Percentiles rank a stretch among this genome's conserved stretches.
Evolutionary conservation across 2,888 invertebrate genomes (phyloP).

Genomic region (Mantis religiosa): DNA sequence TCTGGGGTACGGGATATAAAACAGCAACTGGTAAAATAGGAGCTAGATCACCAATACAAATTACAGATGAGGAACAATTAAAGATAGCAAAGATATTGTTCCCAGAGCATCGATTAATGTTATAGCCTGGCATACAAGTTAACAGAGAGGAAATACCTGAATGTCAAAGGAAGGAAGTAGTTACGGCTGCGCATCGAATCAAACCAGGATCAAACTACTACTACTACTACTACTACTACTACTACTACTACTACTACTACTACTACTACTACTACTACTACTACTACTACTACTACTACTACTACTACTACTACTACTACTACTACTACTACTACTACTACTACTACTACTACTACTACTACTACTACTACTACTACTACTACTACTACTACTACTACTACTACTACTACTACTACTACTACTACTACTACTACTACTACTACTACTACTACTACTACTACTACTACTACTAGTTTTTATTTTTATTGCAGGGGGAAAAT

Average conservation of each 20-base stretch:
- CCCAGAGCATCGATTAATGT: no score
- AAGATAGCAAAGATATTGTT: no score
- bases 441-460: not conserved
- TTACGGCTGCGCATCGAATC: no score
- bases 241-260: not conserved
- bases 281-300: not conserved
- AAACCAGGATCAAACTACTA: not conserved
- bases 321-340: not conserved
- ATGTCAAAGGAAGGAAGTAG: no score
- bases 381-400: not conserved
- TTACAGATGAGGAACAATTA: no score
- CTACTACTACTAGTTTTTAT: no score
- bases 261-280: not conserved
- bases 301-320: not conserved
- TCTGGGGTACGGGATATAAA: no score
- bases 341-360: not conserved
- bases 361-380: not conserved
- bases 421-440: not conserved
- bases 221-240: not conserved
- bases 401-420: not conserved
- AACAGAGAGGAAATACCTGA: no score
- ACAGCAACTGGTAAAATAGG: no score
- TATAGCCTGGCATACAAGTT: no score
- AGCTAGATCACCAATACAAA: no score
- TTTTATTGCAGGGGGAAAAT: no score